Evolutionary conservation across 2,888 invertebrate species (phyloP).

Genomic region (Tridacna gigas): DNA sequence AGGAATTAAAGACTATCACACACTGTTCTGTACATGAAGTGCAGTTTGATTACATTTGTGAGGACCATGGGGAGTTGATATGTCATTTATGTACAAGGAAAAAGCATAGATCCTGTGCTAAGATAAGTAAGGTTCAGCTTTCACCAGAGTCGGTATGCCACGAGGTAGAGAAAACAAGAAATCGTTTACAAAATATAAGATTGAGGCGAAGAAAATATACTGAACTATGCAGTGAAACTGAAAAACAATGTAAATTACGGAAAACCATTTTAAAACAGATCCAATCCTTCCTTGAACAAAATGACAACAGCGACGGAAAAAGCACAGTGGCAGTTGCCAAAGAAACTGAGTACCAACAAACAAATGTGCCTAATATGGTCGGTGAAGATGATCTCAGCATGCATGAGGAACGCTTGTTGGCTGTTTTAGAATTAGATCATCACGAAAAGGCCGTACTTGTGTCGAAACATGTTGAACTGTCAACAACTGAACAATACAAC

Average conservation of each 20-base stretch:
- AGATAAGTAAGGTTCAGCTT: background rate
- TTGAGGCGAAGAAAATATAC: background rate
- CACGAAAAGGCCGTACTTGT: background rate
- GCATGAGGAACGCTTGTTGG: background rate
- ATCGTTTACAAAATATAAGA: background rate
- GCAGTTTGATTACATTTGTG: background rate
- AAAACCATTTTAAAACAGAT: background rate
- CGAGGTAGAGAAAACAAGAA: background rate
- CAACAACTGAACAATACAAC: background rate
- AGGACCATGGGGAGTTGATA: background rate
- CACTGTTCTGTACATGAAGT: background rate
- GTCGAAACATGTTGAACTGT: background rate
- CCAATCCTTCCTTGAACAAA: background rate
- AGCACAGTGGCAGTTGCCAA: background rate
- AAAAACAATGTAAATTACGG: background rate
- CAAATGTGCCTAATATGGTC: too few relatives aligned
- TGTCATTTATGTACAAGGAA: background rate
- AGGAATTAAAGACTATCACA: background rate
- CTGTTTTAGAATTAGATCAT: background rate
- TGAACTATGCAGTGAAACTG: background rate
- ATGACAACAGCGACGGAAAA: background rate
- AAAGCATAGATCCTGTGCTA: background rate
- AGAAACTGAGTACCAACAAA: background rate
- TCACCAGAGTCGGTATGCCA: background rate
- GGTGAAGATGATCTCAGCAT: too few relatives aligned